Base-by-base conservation (phyloP, 2,113 vertebrate species). In the Lasiurus cinereus region DNA sequence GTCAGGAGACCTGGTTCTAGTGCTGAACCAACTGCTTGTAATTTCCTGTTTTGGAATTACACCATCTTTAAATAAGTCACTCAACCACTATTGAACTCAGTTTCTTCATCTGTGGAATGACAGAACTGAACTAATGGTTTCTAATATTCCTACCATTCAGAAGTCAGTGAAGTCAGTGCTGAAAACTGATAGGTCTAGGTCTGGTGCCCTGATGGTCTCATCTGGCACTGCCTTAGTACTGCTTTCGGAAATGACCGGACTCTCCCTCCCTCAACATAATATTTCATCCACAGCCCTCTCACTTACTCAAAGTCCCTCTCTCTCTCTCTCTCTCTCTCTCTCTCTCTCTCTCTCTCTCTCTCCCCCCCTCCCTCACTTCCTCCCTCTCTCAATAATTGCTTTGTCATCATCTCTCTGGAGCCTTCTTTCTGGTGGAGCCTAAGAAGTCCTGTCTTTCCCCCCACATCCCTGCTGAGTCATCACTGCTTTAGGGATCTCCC, bases 321-420 rank as follows among this genome's bases (percentile, higher is more conserved):
- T n/a, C 19, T 70, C 12, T 70, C 84, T 64, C 54, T 46, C 29
- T 73, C n/a, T 19, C 66, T 39, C 19, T 59, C 18, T 80, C 11
- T 64, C 4, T 7, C 19, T 0, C 64, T 48, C 16, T 77, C 46
- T 6, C 9, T 39, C 36, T 78, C 21, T 22, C 8, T 8, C 39
- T 21, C 16, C 24, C 39, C 7, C 36, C 15, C 16, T 29, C 36
- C 7, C n/a, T 11, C 12, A 62, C 4, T 54, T 4, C 3, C 24
- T 0, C 36, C 6, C 64, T 14, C 66, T 11, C 43, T 5, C 43
- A 52, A 5, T 77, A 69, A 78, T 86, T 97, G 31, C 27, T 84
- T 91, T 93, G 27, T 16, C 67, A 66, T 80, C 36, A 62, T 91
- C 73, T 86, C 84, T 87, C 94, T 88, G 18, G 87, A 82, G 64